A percentile compares a stretch with the other conserved stretches of the same genome.
Conservation (phyloP, 2,888 invertebrate genomes). For the Dasysyrphus tricinctus region DNA sequence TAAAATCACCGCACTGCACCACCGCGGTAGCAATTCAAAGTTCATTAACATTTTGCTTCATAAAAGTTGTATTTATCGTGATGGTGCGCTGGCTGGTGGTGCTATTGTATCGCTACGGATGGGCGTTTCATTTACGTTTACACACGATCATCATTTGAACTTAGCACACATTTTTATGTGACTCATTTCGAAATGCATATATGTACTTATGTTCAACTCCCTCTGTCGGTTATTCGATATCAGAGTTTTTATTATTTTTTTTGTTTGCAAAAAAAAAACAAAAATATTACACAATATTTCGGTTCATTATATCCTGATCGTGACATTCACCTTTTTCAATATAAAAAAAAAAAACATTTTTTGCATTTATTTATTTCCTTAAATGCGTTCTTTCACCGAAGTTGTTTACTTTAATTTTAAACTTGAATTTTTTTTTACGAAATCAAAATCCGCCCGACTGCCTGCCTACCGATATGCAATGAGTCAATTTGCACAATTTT, state of each 20-base stretch:
- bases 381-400: slow-evolving; percentile 63
- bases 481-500: slow-evolving; percentile 42
- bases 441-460: background rate
- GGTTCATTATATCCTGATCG: slow-evolving; percentile 73
- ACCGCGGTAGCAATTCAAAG: slow-evolving; percentile 42
- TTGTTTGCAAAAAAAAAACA: background rate
- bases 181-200: slow-evolving; percentile 64
- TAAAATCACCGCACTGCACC: slow-evolving; percentile 1
- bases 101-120: slow-evolving; percentile 11
- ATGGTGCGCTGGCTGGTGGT: background rate
- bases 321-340: slow-evolving; percentile 71
- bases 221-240: slow-evolving; percentile 10
- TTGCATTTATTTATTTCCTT: slow-evolving; percentile 43
- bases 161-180: slow-evolving; percentile 71
- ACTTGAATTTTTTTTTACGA: slow-evolving; percentile 31
- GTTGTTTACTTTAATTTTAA: slow-evolving; percentile 56
- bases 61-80: slow-evolving; percentile 6
- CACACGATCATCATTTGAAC: slow-evolving; percentile 57
- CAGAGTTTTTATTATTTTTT: background rate
- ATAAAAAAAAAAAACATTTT: slow-evolving; percentile 2
- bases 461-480: background rate
- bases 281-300: slow-evolving; percentile 66
- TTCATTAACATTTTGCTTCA: slow-evolving; percentile 69
- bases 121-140: slow-evolving; percentile 7
- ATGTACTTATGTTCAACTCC: slow-evolving; percentile 14